Evolutionary conservation across 2,797 vertebrate species (phyloP), one percentile per base, ranked within the genome.

Genomic region (Hippopotamyrus pictus): DNA sequence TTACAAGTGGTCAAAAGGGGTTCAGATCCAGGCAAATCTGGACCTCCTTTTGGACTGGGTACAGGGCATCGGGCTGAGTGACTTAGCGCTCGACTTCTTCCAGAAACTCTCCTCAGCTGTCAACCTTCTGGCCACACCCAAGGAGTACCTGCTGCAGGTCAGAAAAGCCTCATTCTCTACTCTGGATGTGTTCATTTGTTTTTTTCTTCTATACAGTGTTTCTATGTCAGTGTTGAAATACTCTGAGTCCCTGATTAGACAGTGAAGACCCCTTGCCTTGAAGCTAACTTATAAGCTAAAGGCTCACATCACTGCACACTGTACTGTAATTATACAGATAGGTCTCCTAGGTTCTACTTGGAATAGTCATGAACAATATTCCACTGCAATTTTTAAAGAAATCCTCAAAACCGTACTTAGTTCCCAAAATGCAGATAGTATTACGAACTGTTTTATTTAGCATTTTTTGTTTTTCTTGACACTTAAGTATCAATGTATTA

Each of bases 11-110:
- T 95, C 95, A 89, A 92, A 93, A 89, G 96, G 96, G 0, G 94
- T 97, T n/a, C 93, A 93, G 90, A 93, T 96, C 91, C 91, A 95
- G 83, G 95, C 95, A 88, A 96, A 94, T 85, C 94, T 97, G 0
- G 96, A 97, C 89, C 53, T 96, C 90, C 92, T 97, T 41, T 93
- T 96, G 92, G 95, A 96, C 94, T 97, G 96, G 96, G 93, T 95
- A 88, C 95, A 96, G 3, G 89, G 92, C 2, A 93, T 91, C 0
- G 95, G 94, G 83, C 94, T 96, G 65, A 95, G 95, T 65, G 94
- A 97, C 19, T 54, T 95, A 90, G 96, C 95, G 44, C 90, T 94
- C 85, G 94, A 93, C 86, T 93, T 95, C 90, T 95, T 95, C 7
- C 93, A 94, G 62, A 96, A 95, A 7, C 94, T 97, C 41, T 96